Conservation (phyloP, 2,888 invertebrate species). For the Nomada goodeniana region DNA sequence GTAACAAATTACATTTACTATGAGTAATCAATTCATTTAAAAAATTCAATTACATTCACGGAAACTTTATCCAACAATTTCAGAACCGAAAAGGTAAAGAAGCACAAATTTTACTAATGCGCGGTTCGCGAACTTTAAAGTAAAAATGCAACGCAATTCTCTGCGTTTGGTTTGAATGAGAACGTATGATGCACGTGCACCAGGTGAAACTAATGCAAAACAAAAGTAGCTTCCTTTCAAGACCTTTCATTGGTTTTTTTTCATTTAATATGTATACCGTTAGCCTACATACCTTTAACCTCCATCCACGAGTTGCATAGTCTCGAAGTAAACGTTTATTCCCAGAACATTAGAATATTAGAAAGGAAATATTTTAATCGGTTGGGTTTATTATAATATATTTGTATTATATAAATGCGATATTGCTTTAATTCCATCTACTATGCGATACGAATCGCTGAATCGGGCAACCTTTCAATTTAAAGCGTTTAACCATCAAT, state of each 20-base stretch:
- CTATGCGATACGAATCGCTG: neutral
- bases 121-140: neutral
- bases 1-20: too few species aligned
- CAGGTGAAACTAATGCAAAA: slow-evolving; percentile 29
- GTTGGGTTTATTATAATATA: neutral
- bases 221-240: slow-evolving; percentile 39
- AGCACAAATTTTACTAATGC: neutral
- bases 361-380: slow-evolving; percentile 6
- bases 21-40: too few species aligned
- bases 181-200: neutral
- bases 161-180: neutral
- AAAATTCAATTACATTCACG: too few species aligned
- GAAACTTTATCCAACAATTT: neutral
- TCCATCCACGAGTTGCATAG: slow-evolving; percentile 30
- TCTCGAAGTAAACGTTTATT: slow-evolving; percentile 20
- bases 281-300: slow-evolving; percentile 58
- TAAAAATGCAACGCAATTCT: neutral
- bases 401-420: neutral
- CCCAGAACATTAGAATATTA: slow-evolving; percentile 13
- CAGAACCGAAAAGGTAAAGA: neutral
- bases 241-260: slow-evolving; percentile 38
- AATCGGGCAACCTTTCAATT: neutral
- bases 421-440: neutral
- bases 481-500: neutral
- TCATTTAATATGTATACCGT: slow-evolving; percentile 45